These are phyloP conservation scores for Seriola dumerili DNA, from an alignment of 2,113 vertebrate genomes.

Conservation along the genomic window DNA sequence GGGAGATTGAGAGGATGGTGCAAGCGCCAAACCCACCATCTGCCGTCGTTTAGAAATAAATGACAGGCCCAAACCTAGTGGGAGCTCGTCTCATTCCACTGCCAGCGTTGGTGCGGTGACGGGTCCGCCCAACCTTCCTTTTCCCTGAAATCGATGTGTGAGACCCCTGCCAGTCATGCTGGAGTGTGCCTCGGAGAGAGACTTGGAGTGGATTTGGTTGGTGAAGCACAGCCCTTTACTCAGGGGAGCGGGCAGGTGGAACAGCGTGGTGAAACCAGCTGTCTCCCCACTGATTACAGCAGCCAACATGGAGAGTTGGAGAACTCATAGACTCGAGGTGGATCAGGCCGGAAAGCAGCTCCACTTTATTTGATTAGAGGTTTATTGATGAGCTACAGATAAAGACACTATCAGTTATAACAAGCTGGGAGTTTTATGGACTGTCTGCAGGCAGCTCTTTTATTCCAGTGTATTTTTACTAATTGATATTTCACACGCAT, in stretches of 20 bases:
- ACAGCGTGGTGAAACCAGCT: slow-evolving; percentile 76
- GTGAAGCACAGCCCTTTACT: slow-evolving; percentile 76
- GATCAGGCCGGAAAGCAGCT: slow-evolving; percentile 50
- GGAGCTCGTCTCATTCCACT: slow-evolving; percentile 78
- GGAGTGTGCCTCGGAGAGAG: slow-evolving; percentile 69
- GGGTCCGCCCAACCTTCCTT: slow-evolving; percentile 72
- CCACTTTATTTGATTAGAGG: slow-evolving; percentile 61
- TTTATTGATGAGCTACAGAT: slow-evolving; percentile 62
- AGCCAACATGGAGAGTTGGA: slow-evolving; percentile 57
- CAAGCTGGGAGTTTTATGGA: slow-evolving; percentile 49
- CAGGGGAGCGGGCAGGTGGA: slow-evolving; percentile 80
- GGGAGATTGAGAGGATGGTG: slow-evolving; percentile 78
- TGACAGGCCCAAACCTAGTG: slow-evolving; percentile 80
- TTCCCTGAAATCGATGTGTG: slow-evolving; percentile 74
- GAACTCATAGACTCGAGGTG: slow-evolving; percentile 43
- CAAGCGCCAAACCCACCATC: slow-evolving; percentile 81
- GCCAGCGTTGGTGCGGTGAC: slow-evolving; percentile 72
- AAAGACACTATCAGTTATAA: slow-evolving; percentile 49
- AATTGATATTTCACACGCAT: slow-evolving; percentile 56
- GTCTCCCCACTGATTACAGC: slow-evolving; percentile 78
- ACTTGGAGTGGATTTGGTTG: slow-evolving; percentile 78
- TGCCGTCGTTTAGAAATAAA: slow-evolving; percentile 85
- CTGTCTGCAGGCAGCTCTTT: slow-evolving; percentile 23
- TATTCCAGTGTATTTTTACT: not conserved
- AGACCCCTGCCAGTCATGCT: slow-evolving; percentile 78